Evolutionary conservation across 2,888 invertebrate genomes (phyloP).

Genomic region (Resseliella maxima): DNA sequence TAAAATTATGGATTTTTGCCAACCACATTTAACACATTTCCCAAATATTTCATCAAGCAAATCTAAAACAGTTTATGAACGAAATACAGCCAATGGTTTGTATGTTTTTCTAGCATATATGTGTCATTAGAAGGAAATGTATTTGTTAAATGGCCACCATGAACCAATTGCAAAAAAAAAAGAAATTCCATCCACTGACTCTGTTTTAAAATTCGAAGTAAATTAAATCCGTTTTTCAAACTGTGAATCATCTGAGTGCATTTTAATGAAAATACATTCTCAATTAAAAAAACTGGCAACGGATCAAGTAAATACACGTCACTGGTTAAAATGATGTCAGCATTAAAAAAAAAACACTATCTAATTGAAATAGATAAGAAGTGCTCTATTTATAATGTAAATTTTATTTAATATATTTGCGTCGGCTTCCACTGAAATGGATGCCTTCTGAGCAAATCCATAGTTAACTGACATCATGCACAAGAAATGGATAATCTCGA

Average conservation of each 20-base stretch:
- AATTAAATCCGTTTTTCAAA: neutral
- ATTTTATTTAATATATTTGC: neutral
- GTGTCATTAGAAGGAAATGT: neutral
- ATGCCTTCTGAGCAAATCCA: neutral
- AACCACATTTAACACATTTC: neutral
- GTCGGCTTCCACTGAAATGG: neutral
- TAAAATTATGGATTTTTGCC: conserved; percentile 13
- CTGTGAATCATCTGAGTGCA: neutral
- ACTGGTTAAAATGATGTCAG: conserved; percentile 11
- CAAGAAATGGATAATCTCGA: neutral
- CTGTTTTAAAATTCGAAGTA: neutral
- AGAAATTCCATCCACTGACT: no score
- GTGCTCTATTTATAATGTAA: conserved; percentile 27
- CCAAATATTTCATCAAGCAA: neutral
- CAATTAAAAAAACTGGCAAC: neutral
- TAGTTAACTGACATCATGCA: neutral
- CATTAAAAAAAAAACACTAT: conserved; percentile 22
- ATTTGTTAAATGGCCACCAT: neutral
- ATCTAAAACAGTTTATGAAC: no score
- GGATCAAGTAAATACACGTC: neutral
- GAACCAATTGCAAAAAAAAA: no score
- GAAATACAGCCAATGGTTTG: no score
- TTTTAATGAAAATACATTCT: neutral
- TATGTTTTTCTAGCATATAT: no score
- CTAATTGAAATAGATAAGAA: conserved; percentile 30